These are phyloP conservation scores for Varroa destructor DNA, from an alignment of 1,140 invertebrate species.

Conservation along the genomic window DNA sequence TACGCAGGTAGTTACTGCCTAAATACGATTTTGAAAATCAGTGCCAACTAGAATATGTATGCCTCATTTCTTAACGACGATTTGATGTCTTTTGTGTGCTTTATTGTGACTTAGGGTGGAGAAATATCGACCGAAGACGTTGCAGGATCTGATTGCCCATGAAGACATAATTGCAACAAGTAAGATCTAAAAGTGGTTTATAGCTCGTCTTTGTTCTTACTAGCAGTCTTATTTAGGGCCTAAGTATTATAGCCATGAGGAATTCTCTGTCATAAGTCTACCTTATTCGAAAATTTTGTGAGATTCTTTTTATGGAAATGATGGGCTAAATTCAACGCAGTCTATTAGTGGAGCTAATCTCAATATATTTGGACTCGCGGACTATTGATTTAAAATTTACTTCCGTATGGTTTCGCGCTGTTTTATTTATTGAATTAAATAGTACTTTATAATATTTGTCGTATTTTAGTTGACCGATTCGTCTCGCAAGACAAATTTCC, in stretches of 20 bases:
- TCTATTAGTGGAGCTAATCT: neutral
- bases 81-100: slow-evolving; percentile 28
- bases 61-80: too few species aligned
- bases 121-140: slow-evolving; percentile 80
- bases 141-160: slow-evolving; percentile 89
- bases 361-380: slow-evolving; percentile 3
- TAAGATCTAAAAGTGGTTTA: slow-evolving; percentile 45
- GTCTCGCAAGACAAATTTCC: slow-evolving; percentile 82
- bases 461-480: slow-evolving; percentile 70
- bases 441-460: slow-evolving; percentile 28
- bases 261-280: too few species aligned
- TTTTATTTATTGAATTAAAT: slow-evolving; percentile 28
- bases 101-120: slow-evolving; percentile 64
- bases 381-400: neutral
- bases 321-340: too few species aligned
- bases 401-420: neutral
- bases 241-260: too few species aligned
- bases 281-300: too few species aligned
- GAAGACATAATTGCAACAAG: slow-evolving; percentile 92
- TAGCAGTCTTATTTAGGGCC: too few species aligned
- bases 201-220: neutral
- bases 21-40: too few species aligned
- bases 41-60: too few species aligned
- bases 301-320: too few species aligned
- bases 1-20: too few species aligned